These are phyloP conservation scores for Bombyx huttoni DNA, from an alignment of 2,888 invertebrate genomes.

Conservation along the genomic window DNA sequence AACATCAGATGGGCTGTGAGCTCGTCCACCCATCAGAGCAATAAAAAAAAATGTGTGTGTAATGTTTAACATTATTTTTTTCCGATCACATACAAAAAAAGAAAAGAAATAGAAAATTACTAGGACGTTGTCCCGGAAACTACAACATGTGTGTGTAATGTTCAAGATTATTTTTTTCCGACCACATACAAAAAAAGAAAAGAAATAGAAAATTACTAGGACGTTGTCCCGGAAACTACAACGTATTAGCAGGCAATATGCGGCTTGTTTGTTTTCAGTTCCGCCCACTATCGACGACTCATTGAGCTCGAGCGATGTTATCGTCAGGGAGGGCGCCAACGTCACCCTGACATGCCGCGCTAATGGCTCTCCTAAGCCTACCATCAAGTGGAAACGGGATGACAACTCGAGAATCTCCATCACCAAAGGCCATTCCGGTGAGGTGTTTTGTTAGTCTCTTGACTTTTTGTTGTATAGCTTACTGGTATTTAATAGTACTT, in stretches of 20 bases:
- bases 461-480: neutral
- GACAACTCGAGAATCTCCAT: conserved; percentile 89
- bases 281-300: conserved; percentile 94
- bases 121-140: neutral
- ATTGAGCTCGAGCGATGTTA: conserved; percentile 91
- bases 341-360: conserved; percentile 91
- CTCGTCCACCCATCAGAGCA: too few species aligned
- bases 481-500: too few species aligned
- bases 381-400: conserved; percentile 93
- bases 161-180: too few species aligned
- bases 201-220: neutral
- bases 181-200: neutral
- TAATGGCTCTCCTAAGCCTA: conserved; percentile 89
- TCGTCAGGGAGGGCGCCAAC: conserved; percentile 91
- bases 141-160: too few species aligned
- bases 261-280: conserved; percentile 73
- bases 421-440: conserved; percentile 86
- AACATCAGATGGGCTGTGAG: too few species aligned
- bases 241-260: neutral
- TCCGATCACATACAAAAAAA: neutral
- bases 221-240: neutral
- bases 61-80: too few species aligned
- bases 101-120: neutral
- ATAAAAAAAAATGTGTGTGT: too few species aligned
- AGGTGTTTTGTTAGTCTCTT: conserved; percentile 11